Evolutionary conservation across 2,797 vertebrate species (phyloP), one percentile per base, ranked within the genome.

Genomic region (Anas bahamensis): DNA sequence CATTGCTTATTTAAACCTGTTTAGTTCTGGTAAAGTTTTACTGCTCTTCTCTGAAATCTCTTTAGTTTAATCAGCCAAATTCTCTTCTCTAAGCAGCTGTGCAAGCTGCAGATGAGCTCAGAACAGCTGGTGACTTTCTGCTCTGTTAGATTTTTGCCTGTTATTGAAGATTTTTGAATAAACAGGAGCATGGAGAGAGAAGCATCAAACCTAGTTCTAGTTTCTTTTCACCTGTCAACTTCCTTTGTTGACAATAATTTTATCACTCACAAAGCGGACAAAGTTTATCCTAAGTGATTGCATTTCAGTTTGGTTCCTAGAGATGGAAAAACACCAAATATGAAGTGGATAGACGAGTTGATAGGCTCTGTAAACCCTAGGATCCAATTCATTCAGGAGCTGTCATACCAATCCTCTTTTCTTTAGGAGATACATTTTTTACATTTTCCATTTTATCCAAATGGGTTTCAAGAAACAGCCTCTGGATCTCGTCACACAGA

Each of bases 361-460:
- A 64, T 57, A 39, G 76, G 57, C 88, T 70, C 89, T 89, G n/a
- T 14, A 87, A 95, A 86, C 35, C 26, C 76, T 3, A 21, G 46
- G 65, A 76, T 72, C 78, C 50, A 81, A 56, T 92, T 74, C 33
- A 68, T 84, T 75, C 85, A 74, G 90, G 77, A 91, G 71, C 90
- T 88, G 87, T 91, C 95, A 75, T 18, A 85, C 17, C 91, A 71
- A 59, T 69, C 93, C 76, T 57, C 68, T 81, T 33, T 72, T 22
- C 93, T 87, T 91, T 64, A 94, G 80, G 93, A 94, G 83, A 79
- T n/a, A 63, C 66, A 89, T 95, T 92, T 96, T 85, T 93, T 17
- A 89, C 76, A 95, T 95, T 93, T 96, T 96, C 92, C 87, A 71
- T 92, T 93, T 95, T 82, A 95, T 95, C 93, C 90, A 69, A 63